phyloP scores from a whole-genome alignment of 2,797 vertebrate genomes.

The Lycodopsis pacificus region DNA sequence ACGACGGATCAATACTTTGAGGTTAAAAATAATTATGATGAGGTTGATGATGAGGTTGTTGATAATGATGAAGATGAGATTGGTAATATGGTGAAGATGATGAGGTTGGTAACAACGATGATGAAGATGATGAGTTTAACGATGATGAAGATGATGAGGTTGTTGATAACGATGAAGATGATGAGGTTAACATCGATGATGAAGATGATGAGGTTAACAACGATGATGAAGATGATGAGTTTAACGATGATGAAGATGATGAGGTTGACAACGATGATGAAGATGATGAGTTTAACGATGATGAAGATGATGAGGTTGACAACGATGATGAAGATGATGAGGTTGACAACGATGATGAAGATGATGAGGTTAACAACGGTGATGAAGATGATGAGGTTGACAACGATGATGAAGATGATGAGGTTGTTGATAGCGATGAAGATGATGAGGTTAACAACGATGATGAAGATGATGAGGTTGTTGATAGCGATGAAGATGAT shows the following conservation, averaged over 20 bases:
- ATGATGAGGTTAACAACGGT: too few species aligned
- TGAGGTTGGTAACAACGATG: neutral
- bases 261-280: too few species aligned
- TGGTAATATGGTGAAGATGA: neutral
- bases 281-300: too few species aligned
- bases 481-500: neutral
- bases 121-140: neutral
- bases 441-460: neutral
- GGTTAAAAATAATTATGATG: too few species aligned
- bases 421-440: neutral
- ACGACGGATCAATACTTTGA: neutral
- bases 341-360: neutral
- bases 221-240: neutral
- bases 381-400: neutral
- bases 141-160: too few species aligned
- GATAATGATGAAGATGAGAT: neutral
- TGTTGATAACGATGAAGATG: too few species aligned
- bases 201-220: neutral
- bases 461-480: too few species aligned
- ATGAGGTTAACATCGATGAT: too few species aligned
- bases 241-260: neutral
- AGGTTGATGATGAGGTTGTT: too few species aligned
- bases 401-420: conserved; percentile 16
- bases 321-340: too few species aligned
- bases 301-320: too few species aligned